Percentiles rank a stretch among this genome's conserved stretches.
Conservation (phyloP, 2,797 vertebrate genomes). For the Molothrus ater region DNA sequence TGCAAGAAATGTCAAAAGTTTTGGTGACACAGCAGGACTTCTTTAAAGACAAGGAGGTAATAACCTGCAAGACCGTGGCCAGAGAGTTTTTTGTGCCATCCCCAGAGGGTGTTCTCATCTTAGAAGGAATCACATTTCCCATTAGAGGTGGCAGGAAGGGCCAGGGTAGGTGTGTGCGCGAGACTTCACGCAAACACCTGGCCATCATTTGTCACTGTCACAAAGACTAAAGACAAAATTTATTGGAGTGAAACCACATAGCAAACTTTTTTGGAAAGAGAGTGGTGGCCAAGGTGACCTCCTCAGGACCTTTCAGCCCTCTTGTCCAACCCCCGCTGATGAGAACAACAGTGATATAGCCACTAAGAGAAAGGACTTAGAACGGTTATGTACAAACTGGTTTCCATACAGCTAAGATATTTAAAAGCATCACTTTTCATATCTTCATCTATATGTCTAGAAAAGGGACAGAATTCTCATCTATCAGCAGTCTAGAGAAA, state of each 20-base stretch:
- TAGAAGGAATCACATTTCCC: rapidly evolving
- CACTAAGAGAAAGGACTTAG: neutral
- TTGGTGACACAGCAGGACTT: neutral
- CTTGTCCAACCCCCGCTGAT: neutral
- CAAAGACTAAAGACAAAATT: neutral
- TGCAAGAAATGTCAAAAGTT: neutral
- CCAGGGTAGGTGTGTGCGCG: rapidly evolving
- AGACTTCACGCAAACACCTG: neutral
- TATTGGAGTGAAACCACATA: neutral
- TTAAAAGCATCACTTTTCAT: neutral
- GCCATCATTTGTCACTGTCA: rapidly evolving
- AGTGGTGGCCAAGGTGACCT: neutral
- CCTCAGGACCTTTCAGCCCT: neutral
- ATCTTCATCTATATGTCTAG: neutral
- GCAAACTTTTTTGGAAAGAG: neutral
- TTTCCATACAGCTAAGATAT: neutral
- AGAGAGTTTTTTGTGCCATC: neutral
- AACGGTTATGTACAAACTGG: rapidly evolving
- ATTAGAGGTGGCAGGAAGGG: neutral
- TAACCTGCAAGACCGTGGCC: rapidly evolving
- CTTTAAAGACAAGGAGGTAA: neutral
- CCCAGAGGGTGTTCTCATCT: neutral
- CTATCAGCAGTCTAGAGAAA: neutral
- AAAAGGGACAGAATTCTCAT: neutral
- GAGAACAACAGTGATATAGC: neutral